phyloP scores from a whole-genome alignment of 2,888 invertebrate species.

The Pasiphila rectangulata region DNA sequence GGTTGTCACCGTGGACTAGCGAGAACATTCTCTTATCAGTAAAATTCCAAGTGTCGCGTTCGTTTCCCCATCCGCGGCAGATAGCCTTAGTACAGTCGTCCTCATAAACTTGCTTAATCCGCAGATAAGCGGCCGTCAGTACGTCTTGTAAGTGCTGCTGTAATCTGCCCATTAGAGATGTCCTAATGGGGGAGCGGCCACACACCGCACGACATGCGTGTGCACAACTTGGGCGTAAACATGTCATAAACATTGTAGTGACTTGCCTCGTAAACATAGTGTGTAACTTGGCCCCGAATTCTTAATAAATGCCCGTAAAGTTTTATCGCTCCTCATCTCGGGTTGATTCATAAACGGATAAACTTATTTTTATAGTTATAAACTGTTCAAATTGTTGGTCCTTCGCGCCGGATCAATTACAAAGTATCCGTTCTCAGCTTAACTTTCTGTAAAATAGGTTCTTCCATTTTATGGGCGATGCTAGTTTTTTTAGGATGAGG shows the following conservation, averaged over 20 bases:
- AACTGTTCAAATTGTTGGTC: too few relatives aligned
- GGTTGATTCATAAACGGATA: background rate
- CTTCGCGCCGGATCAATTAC: too few relatives aligned
- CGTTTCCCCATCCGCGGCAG: background rate
- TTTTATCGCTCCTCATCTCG: background rate
- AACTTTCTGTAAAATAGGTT: too few relatives aligned
- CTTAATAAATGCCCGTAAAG: background rate
- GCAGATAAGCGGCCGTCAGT: constrained; percentile 17
- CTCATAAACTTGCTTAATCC: constrained; percentile 17
- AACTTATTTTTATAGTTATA: background rate
- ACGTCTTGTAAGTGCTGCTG: constrained; percentile 5
- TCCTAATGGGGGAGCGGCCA: constrained; percentile 25
- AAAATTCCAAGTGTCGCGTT: background rate
- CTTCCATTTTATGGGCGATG: too few relatives aligned
- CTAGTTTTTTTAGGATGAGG: too few relatives aligned
- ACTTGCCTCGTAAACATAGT: too few relatives aligned
- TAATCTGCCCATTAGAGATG: constrained; percentile 23
- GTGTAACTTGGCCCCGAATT: background rate
- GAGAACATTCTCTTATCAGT: background rate
- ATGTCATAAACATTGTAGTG: too few relatives aligned
- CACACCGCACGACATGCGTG: constrained; percentile 12
- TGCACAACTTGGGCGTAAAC: constrained; percentile 4
- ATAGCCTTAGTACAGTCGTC: constrained; percentile 13
- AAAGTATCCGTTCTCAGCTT: too few relatives aligned
- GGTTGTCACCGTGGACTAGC: background rate